These are phyloP conservation scores for Xestia xanthographa DNA, from an alignment of 2,888 invertebrate species.

Conservation along the genomic window DNA sequence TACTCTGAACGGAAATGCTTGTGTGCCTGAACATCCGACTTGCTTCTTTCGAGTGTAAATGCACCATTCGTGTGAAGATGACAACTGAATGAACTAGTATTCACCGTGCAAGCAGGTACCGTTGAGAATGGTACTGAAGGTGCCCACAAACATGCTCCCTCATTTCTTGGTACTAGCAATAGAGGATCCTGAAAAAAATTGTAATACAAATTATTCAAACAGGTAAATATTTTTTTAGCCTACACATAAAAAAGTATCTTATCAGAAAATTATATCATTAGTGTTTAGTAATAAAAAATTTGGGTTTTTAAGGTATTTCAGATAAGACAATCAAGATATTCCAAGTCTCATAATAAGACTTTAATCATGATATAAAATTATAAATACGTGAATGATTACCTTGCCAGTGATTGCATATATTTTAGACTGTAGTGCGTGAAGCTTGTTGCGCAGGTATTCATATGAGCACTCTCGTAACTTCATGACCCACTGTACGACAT, in stretches of 20 bases:
- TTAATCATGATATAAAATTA: not conserved
- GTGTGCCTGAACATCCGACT: slow-evolving; percentile 86
- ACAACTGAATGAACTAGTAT: slow-evolving; percentile 86
- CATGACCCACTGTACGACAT: slow-evolving; percentile 93
- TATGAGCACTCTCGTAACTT: slow-evolving; percentile 93
- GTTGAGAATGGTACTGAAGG: slow-evolving; percentile 86
- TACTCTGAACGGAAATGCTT: slow-evolving; percentile 76
- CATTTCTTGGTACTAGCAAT: slow-evolving; percentile 91
- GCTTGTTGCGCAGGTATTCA: slow-evolving; percentile 92
- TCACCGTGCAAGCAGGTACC: slow-evolving; percentile 83
- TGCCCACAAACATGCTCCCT: slow-evolving; percentile 89
- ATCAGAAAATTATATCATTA: slow-evolving; percentile 12
- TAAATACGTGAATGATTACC: slow-evolving; percentile 74
- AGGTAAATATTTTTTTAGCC: not conserved
- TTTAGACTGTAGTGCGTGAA: slow-evolving; percentile 92
- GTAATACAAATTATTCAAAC: not conserved
- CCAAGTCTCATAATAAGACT: slow-evolving; percentile 6
- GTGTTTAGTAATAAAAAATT: slow-evolving; percentile 1
- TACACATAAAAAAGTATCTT: not conserved
- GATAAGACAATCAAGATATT: slow-evolving; percentile 21
- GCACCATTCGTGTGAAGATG: slow-evolving; percentile 86
- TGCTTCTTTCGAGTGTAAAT: slow-evolving; percentile 86
- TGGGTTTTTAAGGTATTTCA: not conserved
- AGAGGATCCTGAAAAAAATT: slow-evolving; percentile 86
- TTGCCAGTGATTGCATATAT: slow-evolving; percentile 93